These are phyloP conservation scores for Hemibagrus wyckioides DNA, from an alignment of 2,113 vertebrate genomes.

Conservation along the genomic window DNA sequence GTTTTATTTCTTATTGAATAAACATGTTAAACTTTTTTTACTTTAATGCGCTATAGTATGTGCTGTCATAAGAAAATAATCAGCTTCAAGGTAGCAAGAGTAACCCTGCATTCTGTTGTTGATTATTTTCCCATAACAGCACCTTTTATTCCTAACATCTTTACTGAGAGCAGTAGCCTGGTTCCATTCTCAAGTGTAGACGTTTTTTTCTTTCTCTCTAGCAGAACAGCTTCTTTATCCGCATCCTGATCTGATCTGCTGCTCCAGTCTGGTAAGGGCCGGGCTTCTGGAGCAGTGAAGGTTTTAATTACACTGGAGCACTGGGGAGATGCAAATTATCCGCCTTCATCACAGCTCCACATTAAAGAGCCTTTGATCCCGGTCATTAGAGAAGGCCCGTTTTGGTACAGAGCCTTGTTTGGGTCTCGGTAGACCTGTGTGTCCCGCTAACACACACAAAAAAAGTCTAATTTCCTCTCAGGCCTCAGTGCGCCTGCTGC, in stretches of 20 bases:
- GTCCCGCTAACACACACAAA: conserved; percentile 22
- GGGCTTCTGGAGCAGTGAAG: conserved; percentile 24
- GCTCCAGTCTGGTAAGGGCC: neutral
- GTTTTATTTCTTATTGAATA: no score
- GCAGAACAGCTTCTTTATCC: neutral
- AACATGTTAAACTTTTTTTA: no score
- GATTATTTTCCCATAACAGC: neutral
- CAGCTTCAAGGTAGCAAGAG: neutral
- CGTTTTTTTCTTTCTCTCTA: no score
- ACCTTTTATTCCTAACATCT: neutral
- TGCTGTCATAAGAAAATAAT: neutral
- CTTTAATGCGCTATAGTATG: no score
- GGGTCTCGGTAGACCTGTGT: conserved; percentile 37
- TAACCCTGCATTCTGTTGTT: neutral
- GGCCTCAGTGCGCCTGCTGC: conserved; percentile 46
- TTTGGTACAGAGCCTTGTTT: conserved; percentile 24
- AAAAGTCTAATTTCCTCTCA: conserved; percentile 55
- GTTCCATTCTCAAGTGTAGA: neutral
- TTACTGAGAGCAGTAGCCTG: neutral
- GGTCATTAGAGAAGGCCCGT: conserved; percentile 54
- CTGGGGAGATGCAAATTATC: conserved; percentile 56
- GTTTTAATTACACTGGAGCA: conserved; percentile 57
- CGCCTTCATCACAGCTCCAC: conserved; percentile 55
- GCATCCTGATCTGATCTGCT: neutral
- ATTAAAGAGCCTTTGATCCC: conserved; percentile 59